These are phyloP conservation scores for Phenganax marumi DNA, from an alignment of 92 coral and sea anemone species.

Conservation along the genomic window DNA sequence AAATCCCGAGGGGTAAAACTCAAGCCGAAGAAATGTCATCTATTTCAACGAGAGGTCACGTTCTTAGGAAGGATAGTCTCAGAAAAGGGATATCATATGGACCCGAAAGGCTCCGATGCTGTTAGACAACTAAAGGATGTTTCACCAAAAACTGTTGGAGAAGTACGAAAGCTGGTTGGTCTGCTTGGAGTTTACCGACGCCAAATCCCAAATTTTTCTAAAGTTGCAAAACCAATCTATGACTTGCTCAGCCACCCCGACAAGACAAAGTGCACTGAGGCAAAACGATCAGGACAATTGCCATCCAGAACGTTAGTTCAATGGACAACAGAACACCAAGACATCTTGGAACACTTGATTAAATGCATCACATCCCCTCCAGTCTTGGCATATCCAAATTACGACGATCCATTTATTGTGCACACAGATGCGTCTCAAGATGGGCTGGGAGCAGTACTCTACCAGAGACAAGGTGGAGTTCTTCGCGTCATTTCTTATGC, in stretches of 20 bases:
- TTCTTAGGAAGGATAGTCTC: slow-evolving; percentile 42
- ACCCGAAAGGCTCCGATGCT: slow-evolving; percentile 1
- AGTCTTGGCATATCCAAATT: slow-evolving; percentile 22
- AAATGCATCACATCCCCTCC: slow-evolving; percentile 38
- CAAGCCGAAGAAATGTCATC: slow-evolving; percentile 38
- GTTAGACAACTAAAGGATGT: slow-evolving; percentile 12
- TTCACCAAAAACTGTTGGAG: slow-evolving; percentile 52
- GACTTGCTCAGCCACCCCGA: slow-evolving; percentile 34
- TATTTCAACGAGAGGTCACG: slow-evolving; percentile 40
- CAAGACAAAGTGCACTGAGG: slow-evolving; percentile 14
- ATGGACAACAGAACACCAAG: slow-evolving; percentile 12
- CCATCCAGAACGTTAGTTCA: slow-evolving; percentile 26
- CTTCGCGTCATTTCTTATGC: slow-evolving; percentile 49
- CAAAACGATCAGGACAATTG: slow-evolving; percentile 20
- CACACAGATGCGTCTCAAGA: slow-evolving; percentile 52
- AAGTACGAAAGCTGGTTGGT: slow-evolving; percentile 51
- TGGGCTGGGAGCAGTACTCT: slow-evolving; percentile 50
- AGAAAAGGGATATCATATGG: slow-evolving; percentile 20
- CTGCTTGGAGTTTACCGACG: slow-evolving; percentile 34
- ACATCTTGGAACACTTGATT: slow-evolving; percentile 23
- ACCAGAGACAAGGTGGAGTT: slow-evolving; percentile 49
- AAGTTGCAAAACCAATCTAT: slow-evolving; percentile 38
- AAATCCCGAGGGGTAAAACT: slow-evolving; percentile 45
- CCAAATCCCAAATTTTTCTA: slow-evolving; percentile 40
- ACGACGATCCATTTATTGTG: slow-evolving; percentile 27